phyloP scores from a whole-genome alignment of 2,888 invertebrate genomes.

The Drosophila pseudotakahashii region DNA sequence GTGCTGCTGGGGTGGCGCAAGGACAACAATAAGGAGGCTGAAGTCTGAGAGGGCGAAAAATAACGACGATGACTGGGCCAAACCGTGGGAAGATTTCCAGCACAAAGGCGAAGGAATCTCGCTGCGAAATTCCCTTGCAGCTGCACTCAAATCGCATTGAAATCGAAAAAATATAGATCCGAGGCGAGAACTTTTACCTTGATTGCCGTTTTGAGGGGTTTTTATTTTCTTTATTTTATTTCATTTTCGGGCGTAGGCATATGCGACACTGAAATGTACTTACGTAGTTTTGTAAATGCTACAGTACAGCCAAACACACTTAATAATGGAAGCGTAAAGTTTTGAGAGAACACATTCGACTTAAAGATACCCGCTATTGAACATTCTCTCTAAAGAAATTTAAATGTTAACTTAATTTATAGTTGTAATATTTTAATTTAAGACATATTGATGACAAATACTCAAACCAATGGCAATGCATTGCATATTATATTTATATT shows the following conservation, averaged over 20 bases:
- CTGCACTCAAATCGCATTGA: constrained; percentile 60
- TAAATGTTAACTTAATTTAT: too few species aligned
- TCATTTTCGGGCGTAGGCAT: constrained; percentile 63
- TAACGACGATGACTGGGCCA: constrained; percentile 27
- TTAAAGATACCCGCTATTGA: not conserved
- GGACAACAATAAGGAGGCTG: constrained; percentile 43
- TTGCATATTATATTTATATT: too few species aligned
- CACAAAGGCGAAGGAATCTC: constrained; percentile 70
- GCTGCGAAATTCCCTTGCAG: constrained; percentile 64
- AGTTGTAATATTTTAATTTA: too few species aligned
- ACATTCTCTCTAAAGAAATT: too few species aligned
- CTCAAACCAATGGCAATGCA: too few species aligned
- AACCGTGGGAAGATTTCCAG: constrained; percentile 80
- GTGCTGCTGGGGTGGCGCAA: constrained; percentile 29
- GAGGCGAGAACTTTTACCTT: constrained; percentile 39
- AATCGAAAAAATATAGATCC: constrained; percentile 28
- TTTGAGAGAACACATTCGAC: not conserved
- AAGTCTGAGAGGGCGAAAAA: constrained; percentile 41
- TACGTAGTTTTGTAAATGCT: constrained; percentile 31
- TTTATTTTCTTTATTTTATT: constrained; percentile 18
- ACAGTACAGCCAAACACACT: not conserved
- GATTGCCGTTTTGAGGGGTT: constrained; percentile 26
- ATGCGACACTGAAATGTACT: constrained; percentile 71
- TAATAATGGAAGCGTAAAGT: not conserved
- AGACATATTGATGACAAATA: too few species aligned